Evolutionary conservation across 1,140 invertebrate species (phyloP).

Genomic region (Cepaea nemoralis): DNA sequence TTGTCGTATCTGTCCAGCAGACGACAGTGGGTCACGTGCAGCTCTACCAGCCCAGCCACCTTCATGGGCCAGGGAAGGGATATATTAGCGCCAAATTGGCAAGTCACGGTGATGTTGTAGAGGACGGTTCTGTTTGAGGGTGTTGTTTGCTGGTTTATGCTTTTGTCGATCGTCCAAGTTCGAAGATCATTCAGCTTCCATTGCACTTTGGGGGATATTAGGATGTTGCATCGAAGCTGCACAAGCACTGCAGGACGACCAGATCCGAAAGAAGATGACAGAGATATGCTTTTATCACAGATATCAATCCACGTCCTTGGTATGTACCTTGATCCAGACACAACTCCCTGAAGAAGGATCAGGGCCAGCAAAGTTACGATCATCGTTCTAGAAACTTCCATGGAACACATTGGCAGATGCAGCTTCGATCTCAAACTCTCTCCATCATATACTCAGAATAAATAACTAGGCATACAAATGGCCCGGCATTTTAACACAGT

Average conservation of each 20-base stretch:
- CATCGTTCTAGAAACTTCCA: not conserved
- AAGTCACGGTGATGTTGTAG: constrained; percentile 16
- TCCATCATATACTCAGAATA: too few relatives aligned
- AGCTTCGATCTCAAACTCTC: too few relatives aligned
- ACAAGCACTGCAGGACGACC: not conserved
- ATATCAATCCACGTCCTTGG: not conserved
- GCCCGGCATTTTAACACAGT: too few relatives aligned
- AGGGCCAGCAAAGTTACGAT: not conserved
- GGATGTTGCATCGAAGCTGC: not conserved
- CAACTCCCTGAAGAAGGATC: not conserved
- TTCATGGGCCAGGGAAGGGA: constrained; percentile 42
- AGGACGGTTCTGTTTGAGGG: not conserved
- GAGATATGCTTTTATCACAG: not conserved
- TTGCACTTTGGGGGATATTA: not conserved
- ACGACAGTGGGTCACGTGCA: constrained; percentile 20
- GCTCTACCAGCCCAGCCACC: constrained; percentile 30
- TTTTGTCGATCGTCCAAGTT: not conserved
- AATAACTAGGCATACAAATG: too few relatives aligned
- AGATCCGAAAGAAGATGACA: not conserved
- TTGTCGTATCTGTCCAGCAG: constrained; percentile 43
- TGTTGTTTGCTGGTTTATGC: not conserved
- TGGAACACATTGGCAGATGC: not conserved
- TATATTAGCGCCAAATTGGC: constrained; percentile 28
- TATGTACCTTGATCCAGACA: not conserved
- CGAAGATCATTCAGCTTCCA: constrained; percentile 25